Evolutionary conservation across 2,113 vertebrate genomes (phyloP), one percentile per base, ranked within the genome.

Genomic region (Stegastes partitus): DNA sequence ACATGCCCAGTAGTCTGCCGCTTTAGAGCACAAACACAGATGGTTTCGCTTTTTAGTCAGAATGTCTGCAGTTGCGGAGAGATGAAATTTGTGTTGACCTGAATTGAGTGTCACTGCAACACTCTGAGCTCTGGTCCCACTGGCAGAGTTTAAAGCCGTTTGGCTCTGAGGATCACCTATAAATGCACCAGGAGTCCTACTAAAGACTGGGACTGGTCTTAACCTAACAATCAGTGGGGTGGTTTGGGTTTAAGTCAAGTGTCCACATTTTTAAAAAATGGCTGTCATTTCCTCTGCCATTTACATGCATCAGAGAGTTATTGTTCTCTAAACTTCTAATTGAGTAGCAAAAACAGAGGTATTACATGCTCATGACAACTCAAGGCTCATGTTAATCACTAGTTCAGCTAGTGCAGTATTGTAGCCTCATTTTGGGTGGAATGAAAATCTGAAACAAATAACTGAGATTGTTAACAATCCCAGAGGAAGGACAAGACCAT

Each of bases 31-130:
- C 51, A 83, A 37, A 78, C 55, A 65, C 51, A 75, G 26, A 56
- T 56, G 50, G 47, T 19, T 26, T 5, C 19, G 22, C 37, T 9
- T 71, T 64, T 18, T 39, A 28, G 42, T 55, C 31, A 31, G 16
- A 22, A 23, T 28, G 23, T 63, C 58, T 76, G 63, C 73, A 83
- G 54, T 4, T 25, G 15, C 18, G 3, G 37, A 59, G 11, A 34
- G 31, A 54, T 26, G 53, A 25, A 37, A 23, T 58, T 22, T 25
- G 12, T 54, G 44, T 42, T 0, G 4, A 28, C 53, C 65, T 57
- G 26, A 84, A 79, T 70, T 5, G 58, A 76, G 1, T 6, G 54
- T 71, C 74, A 81, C 78, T 89, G 87, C 89, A 91, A 87, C 72
- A 86, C 53, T 81, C 51, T 10, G 22, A 86, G 77, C 66, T 64